A percentile compares a stretch with the other conserved stretches of the same genome.
Conservation (phyloP, 2,888 invertebrate genomes). For the Schizotus pectinicornis region DNA sequence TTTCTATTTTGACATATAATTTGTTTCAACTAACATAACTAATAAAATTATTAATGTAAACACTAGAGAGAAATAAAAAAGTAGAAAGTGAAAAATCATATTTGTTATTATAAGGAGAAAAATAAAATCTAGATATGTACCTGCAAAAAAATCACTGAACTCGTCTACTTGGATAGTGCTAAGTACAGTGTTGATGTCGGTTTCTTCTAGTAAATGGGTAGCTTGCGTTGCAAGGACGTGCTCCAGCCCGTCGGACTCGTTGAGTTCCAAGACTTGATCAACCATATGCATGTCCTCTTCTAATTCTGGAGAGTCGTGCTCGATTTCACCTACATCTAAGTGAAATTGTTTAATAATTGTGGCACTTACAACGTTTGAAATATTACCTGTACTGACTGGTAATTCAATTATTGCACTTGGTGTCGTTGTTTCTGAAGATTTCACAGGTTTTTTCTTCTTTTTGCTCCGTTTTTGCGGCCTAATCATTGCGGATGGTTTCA, state of each 20-base stretch:
- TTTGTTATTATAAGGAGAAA: no score
- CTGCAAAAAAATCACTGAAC: conserved; percentile 82
- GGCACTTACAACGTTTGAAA: neutral
- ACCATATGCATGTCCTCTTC: conserved; percentile 62
- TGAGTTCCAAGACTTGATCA: conserved; percentile 64
- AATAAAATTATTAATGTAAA: no score
- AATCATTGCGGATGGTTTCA: conserved; percentile 63
- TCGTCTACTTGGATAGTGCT: conserved; percentile 82
- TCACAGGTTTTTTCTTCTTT: conserved; percentile 56
- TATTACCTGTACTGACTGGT: conserved; percentile 26
- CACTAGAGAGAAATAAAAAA: conserved; percentile 4
- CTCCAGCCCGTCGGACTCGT: conserved; percentile 66
- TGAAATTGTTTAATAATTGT: conserved; percentile 3
- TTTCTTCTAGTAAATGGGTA: conserved; percentile 70
- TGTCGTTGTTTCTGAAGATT: conserved; percentile 39
- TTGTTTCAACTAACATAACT: no score
- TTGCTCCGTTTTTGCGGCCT: conserved; percentile 65
- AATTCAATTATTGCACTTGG: conserved; percentile 35
- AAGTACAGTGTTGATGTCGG: conserved; percentile 78
- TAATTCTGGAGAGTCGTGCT: conserved; percentile 47
- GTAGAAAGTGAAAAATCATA: no score
- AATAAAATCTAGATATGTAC: conserved; percentile 50
- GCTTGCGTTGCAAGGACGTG: conserved; percentile 71
- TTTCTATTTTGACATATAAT: no score
- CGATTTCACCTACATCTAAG: conserved; percentile 31